Evolutionary conservation across 2,888 invertebrate species (phyloP), one percentile per base, ranked within the genome.

Genomic region (Tenodera sinensis): DNA sequence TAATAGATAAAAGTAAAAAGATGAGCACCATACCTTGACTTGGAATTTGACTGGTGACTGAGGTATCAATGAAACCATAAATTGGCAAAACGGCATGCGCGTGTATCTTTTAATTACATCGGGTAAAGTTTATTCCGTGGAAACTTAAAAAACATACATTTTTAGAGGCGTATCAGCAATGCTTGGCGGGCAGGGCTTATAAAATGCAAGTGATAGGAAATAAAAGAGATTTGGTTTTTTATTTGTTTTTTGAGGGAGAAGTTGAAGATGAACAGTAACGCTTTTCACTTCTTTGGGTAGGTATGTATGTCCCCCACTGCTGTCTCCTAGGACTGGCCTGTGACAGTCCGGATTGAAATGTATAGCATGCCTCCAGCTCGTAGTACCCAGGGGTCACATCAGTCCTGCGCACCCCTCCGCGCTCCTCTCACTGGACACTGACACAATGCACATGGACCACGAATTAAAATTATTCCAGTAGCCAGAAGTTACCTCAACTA

Each of bases 301-400:
- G 54, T 71, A 71, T 71, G 54, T 71, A n/a, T n/a, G 20, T 3
- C 15, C 54, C 54, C 20, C 25, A 71, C 54, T 25, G 54, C 54
- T 71, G 54, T 71, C 54, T 71, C 54, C 54, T 71, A 71, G 54
- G 54, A 85, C 47, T 83, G 83, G 28, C 34, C 30, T 83, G 85
- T 89, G 90, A 90, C 90, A 90, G 84, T 82, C 85, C 83, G 89
- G 90, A 90, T 90, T 90, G 90, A 90, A 90, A 90, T 89, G 90
- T 90, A 90, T 90, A 89, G 90, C 89, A 87, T n/a, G 42, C 47
- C 42, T 30, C 34, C 81, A 9, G 87, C 88, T 34, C 83, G 87
- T 27, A 30, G 89, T 85, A 47, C 90, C 89, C 90, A 27, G 85
- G 90, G 90, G 90, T 89, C 89, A 85, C 90, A 90, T 90, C 90